Evolutionary conservation across 2,797 vertebrate genomes (phyloP).

Genomic region (Urophycis tenuis): DNA sequence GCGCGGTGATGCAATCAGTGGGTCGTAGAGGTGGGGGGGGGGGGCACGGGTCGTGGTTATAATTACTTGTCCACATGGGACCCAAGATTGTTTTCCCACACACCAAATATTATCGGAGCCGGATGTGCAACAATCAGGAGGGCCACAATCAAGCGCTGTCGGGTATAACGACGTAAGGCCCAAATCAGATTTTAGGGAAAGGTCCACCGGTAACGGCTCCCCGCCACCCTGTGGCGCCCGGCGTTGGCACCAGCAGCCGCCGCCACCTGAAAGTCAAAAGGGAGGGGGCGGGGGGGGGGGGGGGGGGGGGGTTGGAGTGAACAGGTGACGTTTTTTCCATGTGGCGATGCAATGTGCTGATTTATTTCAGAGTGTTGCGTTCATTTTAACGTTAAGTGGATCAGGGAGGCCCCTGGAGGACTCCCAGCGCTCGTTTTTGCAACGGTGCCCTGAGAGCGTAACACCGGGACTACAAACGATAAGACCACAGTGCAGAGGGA

Average conservation of each 20-base stretch:
- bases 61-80: background rate
- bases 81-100: background rate
- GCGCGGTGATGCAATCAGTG: background rate
- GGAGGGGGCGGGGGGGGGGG: no score
- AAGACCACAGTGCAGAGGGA: background rate
- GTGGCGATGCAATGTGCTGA: background rate
- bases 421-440: no score
- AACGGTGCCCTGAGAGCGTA: background rate
- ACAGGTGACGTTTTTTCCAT: background rate
- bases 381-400: no score
- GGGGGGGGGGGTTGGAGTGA: background rate
- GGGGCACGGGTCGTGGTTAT: background rate
- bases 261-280: background rate
- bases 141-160: background rate
- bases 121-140: background rate
- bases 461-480: background rate
- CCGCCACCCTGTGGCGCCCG: background rate
- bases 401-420: background rate
- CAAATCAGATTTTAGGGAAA: background rate
- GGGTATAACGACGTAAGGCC: no score
- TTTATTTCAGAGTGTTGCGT: no score
- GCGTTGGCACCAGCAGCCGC: background rate
- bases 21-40: no score
- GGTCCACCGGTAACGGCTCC: background rate
- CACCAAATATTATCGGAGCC: background rate